These are phyloP conservation scores for Syrphus vitripennis DNA, from an alignment of 2,888 invertebrate species.

Conservation along the genomic window DNA sequence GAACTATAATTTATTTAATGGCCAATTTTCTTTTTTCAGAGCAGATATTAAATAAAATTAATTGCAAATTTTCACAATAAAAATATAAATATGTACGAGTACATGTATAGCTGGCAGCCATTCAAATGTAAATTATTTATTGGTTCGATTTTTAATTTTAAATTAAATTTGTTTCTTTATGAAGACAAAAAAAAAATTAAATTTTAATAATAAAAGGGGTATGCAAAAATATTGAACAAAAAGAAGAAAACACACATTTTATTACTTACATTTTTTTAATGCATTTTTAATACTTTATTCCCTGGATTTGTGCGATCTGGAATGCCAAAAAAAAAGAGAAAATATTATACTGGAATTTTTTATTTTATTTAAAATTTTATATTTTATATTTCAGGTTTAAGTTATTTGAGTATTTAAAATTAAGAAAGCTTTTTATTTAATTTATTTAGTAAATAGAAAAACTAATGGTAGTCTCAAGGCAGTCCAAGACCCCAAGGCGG, in stretches of 20 bases:
- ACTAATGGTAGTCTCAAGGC: no score
- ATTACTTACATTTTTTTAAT: constrained; percentile 3
- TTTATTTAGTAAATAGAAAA: no score
- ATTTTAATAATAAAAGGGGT: neutral
- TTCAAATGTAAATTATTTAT: constrained; percentile 42
- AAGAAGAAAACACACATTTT: neutral
- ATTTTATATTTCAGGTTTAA: no score
- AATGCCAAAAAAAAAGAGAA: neutral
- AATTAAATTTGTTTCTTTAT: neutral
- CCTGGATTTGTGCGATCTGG: constrained; percentile 13
- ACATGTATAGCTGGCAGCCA: neutral
- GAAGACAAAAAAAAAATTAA: neutral
- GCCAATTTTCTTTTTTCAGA: constrained; percentile 36
- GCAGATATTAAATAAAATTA: constrained; percentile 57
- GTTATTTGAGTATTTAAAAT: no score
- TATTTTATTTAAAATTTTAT: neutral
- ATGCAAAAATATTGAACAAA: neutral
- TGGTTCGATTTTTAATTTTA: neutral
- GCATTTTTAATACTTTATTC: constrained; percentile 13
- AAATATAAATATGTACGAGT: no score
- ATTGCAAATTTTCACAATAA: constrained; percentile 55
- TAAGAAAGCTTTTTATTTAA: no score
- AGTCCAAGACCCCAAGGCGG: no score
- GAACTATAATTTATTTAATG: constrained; percentile 55
- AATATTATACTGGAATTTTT: neutral